Percentiles rank a stretch among this genome's conserved stretches.
phyloP scores from a whole-genome alignment of 2,888 invertebrate species.

The Mechanitis messenoides region DNA sequence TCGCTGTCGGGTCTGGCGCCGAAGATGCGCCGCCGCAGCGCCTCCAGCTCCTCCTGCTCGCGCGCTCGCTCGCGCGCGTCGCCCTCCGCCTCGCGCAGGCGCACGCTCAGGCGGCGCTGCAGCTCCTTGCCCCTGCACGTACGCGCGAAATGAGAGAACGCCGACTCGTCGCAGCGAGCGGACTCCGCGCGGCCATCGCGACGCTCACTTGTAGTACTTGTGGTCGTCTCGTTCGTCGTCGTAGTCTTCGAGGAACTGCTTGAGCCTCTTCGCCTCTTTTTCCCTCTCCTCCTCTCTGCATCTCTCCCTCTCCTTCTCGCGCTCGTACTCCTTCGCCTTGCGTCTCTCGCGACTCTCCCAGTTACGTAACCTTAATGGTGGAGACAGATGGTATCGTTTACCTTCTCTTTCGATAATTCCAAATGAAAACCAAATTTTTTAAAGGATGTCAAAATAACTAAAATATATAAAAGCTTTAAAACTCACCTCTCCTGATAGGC shows the following conservation, averaged over 20 bases:
- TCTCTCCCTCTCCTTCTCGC: constrained; percentile 84
- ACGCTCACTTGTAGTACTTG: constrained; percentile 93
- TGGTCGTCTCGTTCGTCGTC: constrained; percentile 98
- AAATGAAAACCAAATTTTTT: no score
- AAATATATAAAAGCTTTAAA: neutral
- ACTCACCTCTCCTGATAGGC: constrained; percentile 92
- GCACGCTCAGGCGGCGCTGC: constrained; percentile 91
- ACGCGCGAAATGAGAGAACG: neutral
- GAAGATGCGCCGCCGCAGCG: constrained; percentile 69
- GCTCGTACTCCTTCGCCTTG: constrained; percentile 92
- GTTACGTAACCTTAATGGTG: constrained; percentile 53
- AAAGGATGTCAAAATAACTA: neutral
- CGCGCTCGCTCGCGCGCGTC: constrained; percentile 93
- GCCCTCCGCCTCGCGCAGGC: constrained; percentile 94
- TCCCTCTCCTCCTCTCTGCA: constrained; percentile 90
- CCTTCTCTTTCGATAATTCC: neutral
- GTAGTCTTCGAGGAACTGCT: constrained; percentile 99
- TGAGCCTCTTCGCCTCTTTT: constrained; percentile 93
- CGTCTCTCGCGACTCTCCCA: constrained; percentile 95
- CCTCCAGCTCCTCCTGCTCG: constrained; percentile 92
- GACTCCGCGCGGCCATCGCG: neutral
- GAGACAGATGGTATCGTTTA: neutral
- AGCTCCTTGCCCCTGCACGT: constrained; percentile 85
- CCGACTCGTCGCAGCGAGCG: neutral
- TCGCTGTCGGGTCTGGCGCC: constrained; percentile 78